Conservation (phyloP, 2,888 invertebrate genomes). For the Thalpophila matura region DNA sequence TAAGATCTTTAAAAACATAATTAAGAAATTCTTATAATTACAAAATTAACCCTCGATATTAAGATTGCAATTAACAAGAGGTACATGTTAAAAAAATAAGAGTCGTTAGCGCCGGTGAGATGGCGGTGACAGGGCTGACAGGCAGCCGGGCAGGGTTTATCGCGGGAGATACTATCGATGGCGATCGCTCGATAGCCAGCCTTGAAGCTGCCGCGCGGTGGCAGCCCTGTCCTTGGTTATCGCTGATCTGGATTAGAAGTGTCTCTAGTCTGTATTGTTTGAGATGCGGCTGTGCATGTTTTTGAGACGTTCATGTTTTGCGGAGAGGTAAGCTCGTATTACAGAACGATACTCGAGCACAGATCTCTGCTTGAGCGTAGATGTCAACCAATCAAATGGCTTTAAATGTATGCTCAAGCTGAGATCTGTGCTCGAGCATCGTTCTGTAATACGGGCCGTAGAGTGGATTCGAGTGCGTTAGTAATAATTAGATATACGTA, state of each 20-base stretch:
- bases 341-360: too few species aligned
- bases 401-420: too few species aligned
- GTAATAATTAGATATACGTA: not conserved
- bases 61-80: slow-evolving; percentile 60
- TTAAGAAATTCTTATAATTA: slow-evolving; percentile 39
- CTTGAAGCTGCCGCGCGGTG: slow-evolving; percentile 27
- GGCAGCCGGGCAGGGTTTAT: slow-evolving; percentile 49
- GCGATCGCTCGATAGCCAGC: slow-evolving; percentile 44
- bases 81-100: slow-evolving; percentile 46
- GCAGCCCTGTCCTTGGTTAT: slow-evolving; percentile 31
- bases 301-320: not conserved
- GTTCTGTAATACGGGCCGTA: too few species aligned
- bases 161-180: slow-evolving; percentile 48
- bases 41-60: slow-evolving; percentile 43
- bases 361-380: too few species aligned
- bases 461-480: not conserved
- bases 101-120: slow-evolving; percentile 49
- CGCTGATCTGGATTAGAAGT: slow-evolving; percentile 54
- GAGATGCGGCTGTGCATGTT: slow-evolving; percentile 31
- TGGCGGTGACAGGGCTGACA: slow-evolving; percentile 52
- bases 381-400: too few species aligned
- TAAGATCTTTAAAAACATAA: slow-evolving; percentile 33
- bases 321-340: too few species aligned
- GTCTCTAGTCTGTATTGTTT: slow-evolving; percentile 40
- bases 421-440: too few species aligned